A percentile compares a stretch with the other conserved stretches of the same genome.
Evolutionary conservation across 2,888 invertebrate genomes (phyloP).

Genomic region (Nowickia ferox): DNA sequence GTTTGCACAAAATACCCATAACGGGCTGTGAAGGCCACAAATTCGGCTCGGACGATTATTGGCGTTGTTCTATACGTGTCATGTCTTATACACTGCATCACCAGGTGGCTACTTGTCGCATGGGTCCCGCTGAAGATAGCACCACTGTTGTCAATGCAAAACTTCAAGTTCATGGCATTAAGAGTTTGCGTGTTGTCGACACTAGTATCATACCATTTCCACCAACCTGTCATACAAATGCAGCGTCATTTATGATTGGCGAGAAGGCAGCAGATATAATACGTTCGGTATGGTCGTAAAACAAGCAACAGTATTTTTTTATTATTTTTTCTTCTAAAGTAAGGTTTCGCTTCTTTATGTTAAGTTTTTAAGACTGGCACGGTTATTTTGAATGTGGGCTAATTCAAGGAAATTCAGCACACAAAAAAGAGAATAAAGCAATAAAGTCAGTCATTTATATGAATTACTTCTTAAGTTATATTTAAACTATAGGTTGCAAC

Average conservation of each 20-base stretch:
- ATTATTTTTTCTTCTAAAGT: background rate
- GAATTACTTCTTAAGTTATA: background rate
- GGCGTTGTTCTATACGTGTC: constrained; percentile 87
- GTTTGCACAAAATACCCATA: constrained; percentile 84
- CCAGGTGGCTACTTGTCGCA: constrained; percentile 88
- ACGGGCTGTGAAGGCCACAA: constrained; percentile 84
- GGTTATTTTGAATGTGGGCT: background rate
- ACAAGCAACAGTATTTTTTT: background rate
- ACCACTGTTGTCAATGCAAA: constrained; percentile 87
- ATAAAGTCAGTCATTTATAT: background rate
- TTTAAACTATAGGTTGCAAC: background rate
- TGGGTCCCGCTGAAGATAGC: constrained; percentile 87
- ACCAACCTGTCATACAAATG: constrained; percentile 87
- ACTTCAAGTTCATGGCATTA: constrained; percentile 86
- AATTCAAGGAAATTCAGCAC: background rate
- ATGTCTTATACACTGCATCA: constrained; percentile 87
- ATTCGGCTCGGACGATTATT: constrained; percentile 87
- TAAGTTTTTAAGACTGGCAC: background rate
- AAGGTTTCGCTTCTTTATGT: background rate
- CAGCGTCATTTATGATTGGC: constrained; percentile 88
- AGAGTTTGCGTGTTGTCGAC: constrained; percentile 87
- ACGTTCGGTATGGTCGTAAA: constrained; percentile 83
- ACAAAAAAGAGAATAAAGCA: too few relatives aligned
- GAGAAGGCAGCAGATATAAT: constrained; percentile 89
- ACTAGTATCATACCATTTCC: constrained; percentile 88